Percentiles rank a stretch among this genome's conserved stretches.
phyloP scores from a whole-genome alignment of 2,888 invertebrate genomes.

The Hipparchia semele region DNA sequence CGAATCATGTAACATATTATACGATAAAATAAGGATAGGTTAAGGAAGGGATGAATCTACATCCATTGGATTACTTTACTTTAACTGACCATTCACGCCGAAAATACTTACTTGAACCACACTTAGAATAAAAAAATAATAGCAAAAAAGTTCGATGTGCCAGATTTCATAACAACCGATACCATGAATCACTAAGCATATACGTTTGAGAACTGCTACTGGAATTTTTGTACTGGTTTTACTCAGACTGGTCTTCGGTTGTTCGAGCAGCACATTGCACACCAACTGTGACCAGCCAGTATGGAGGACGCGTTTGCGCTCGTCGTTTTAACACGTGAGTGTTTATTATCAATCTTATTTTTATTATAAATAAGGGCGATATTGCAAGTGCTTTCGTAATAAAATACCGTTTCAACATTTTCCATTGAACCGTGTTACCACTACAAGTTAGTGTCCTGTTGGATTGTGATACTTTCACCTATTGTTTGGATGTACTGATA shows the following conservation, averaged over 20 bases:
- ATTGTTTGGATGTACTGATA: slow-evolving; percentile 26
- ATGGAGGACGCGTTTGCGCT: slow-evolving; percentile 66
- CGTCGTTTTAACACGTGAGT: slow-evolving; percentile 76
- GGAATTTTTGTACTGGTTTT: slow-evolving; percentile 35
- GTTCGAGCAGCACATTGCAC: slow-evolving; percentile 38
- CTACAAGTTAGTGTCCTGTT: slow-evolving; percentile 21
- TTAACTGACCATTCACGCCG: neutral
- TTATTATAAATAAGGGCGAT: slow-evolving; percentile 8
- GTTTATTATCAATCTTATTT: slow-evolving; percentile 26
- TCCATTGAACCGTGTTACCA: slow-evolving; percentile 37
- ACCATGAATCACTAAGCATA: slow-evolving; percentile 9
- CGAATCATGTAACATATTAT: no score
- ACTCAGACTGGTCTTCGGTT: slow-evolving; percentile 23
- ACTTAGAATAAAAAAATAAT: slow-evolving; percentile 5
- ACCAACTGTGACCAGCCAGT: slow-evolving; percentile 51
- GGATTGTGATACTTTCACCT: slow-evolving; percentile 37
- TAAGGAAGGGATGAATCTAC: no score
- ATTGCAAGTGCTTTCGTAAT: slow-evolving; percentile 1
- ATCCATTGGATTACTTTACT: no score
- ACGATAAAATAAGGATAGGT: no score
- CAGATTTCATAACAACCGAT: slow-evolving; percentile 18
- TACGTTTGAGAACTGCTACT: slow-evolving; percentile 33
- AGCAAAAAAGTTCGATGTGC: slow-evolving; percentile 7
- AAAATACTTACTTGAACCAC: neutral
- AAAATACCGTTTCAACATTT: slow-evolving; percentile 34